phyloP scores from a whole-genome alignment of 2,888 invertebrate species.

The Drosophila phalerata region DNA sequence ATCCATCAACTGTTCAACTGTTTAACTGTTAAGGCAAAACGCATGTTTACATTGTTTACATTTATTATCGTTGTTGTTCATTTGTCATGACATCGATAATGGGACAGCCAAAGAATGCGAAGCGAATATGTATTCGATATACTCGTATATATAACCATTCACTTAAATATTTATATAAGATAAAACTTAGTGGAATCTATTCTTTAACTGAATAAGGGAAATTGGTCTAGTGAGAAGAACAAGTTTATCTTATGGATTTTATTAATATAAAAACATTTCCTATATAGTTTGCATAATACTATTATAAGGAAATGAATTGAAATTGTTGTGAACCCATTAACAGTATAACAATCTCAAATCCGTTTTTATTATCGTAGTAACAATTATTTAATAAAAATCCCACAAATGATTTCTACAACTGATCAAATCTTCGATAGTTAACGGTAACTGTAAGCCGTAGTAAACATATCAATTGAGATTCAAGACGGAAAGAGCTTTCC shows the following conservation, averaged over 20 bases:
- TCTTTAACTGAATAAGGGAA: neutral
- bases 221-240: neutral
- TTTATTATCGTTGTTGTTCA: slow-evolving; percentile 18
- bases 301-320: slow-evolving; percentile 5
- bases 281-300: slow-evolving; percentile 2
- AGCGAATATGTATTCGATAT: slow-evolving; percentile 7
- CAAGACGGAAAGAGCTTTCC: slow-evolving; percentile 10
- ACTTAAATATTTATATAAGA: slow-evolving; percentile 7
- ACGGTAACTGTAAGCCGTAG: slow-evolving; percentile 8
- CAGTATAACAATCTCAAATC: slow-evolving; percentile 6
- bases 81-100: slow-evolving; percentile 49
- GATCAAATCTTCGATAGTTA: slow-evolving; percentile 20
- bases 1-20: slow-evolving; percentile 11
- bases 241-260: neutral
- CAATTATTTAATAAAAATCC: slow-evolving; percentile 27
- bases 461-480: slow-evolving; percentile 30
- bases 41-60: slow-evolving; percentile 39
- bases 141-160: neutral
- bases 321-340: slow-evolving; percentile 2
- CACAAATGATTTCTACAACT: neutral
- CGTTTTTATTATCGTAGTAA: neutral
- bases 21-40: slow-evolving; percentile 24
- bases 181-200: neutral
- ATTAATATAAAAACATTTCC: neutral
- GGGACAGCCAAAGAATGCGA: slow-evolving; percentile 27